Evolutionary conservation across 2,797 vertebrate species (phyloP).

Genomic region (Tauraco hartlaubi): DNA sequence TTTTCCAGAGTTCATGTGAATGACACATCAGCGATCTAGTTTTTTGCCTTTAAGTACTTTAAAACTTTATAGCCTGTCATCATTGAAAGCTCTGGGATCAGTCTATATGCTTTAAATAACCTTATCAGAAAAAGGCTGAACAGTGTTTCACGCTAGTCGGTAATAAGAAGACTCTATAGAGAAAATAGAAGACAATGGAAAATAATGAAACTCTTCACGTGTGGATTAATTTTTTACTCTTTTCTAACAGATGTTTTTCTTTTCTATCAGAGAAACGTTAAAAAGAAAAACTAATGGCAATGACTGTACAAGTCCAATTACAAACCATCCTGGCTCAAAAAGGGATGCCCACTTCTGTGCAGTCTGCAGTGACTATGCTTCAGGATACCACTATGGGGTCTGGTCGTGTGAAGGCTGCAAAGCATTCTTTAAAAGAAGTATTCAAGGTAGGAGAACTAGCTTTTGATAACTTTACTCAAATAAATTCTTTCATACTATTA

Average conservation of each 20-base stretch:
- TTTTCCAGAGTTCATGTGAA: not conserved
- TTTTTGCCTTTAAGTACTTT: not conserved
- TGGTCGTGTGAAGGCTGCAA: constrained; percentile 99
- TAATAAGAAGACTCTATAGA: not conserved
- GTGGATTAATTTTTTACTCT: not conserved
- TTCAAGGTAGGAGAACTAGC: constrained; percentile 89
- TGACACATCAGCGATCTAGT: not conserved
- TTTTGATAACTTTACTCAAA: not conserved
- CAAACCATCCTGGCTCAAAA: constrained; percentile 78
- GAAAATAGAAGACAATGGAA: not conserved
- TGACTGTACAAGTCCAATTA: constrained; percentile 78
- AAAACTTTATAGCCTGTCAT: not conserved
- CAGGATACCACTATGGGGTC: constrained; percentile 98
- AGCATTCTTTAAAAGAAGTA: constrained; percentile 99
- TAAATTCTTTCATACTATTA: not conserved
- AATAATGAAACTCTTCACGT: not conserved
- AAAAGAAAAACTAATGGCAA: constrained; percentile 76
- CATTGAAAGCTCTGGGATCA: not conserved
- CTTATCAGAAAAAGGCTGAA: not conserved
- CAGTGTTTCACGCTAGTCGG: not conserved
- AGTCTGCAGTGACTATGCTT: constrained; percentile 96
- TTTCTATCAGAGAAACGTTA: constrained; percentile 73
- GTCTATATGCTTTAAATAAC: not conserved
- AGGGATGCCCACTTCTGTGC: constrained; percentile 93
- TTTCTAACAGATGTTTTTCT: constrained; percentile 50